Evolutionary conservation across 2,888 invertebrate species (phyloP).

Genomic region (Euspilapteryx auroguttella): DNA sequence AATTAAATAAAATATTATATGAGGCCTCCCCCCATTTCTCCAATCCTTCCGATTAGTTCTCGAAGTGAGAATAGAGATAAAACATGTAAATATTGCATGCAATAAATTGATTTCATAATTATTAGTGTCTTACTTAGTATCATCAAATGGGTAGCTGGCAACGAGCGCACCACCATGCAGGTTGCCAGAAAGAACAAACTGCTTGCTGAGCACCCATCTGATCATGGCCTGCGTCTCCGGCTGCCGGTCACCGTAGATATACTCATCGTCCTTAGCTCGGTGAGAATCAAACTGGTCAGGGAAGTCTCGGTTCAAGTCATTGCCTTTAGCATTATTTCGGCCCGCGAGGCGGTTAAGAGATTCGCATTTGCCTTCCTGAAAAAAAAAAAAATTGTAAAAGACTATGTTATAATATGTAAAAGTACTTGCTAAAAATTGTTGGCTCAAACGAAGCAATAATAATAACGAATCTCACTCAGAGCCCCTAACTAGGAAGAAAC

Average conservation of each 20-base stretch:
- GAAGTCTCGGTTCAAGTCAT: slow-evolving; percentile 91
- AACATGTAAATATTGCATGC: too few relatives aligned
- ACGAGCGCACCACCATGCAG: slow-evolving; percentile 97
- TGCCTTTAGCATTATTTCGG: slow-evolving; percentile 76
- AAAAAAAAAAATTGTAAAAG: too few relatives aligned
- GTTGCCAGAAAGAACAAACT: slow-evolving; percentile 92
- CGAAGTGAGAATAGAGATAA: too few relatives aligned
- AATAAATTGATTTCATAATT: too few relatives aligned
- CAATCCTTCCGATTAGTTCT: too few relatives aligned
- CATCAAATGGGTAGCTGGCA: slow-evolving; percentile 96
- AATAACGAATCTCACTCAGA: too few relatives aligned
- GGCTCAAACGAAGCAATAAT: too few relatives aligned
- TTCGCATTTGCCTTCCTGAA: slow-evolving; percentile 79
- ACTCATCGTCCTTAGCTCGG: slow-evolving; percentile 31
- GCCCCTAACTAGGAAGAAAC: too few relatives aligned
- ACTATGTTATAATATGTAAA: too few relatives aligned
- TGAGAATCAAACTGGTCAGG: slow-evolving; percentile 80
- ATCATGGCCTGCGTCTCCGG: slow-evolving; percentile 89
- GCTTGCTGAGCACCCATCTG: slow-evolving; percentile 83
- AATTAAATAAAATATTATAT: too few relatives aligned
- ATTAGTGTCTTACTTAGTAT: slow-evolving; percentile 67
- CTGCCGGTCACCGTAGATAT: slow-evolving; percentile 65
- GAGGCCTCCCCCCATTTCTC: too few relatives aligned
- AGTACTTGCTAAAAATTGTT: too few relatives aligned
- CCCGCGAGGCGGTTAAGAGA: slow-evolving; percentile 69